Base-by-base conservation (phyloP, 2,113 vertebrate species). In the Bothrops jararaca region DNA sequence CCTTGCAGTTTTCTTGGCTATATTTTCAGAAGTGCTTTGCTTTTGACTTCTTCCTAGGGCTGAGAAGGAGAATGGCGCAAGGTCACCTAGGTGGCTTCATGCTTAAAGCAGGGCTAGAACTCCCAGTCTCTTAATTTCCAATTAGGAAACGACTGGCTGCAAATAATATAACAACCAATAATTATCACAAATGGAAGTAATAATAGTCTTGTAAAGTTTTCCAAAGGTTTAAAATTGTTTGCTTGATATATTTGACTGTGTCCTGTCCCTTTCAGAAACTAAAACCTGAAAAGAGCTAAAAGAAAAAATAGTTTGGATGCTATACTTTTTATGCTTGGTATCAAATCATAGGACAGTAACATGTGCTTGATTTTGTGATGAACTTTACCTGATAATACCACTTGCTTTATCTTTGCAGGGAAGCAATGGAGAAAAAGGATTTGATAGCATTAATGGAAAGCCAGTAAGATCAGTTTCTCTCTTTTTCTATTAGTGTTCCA, bases 391-490 rank as follows among this genome's bases (percentile, higher is more conserved):
- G 29, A 23, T 88, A 24, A 93, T 88, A 54, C 23, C n/a, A 52
- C 8, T 86, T 57, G 52, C 15, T 69, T 42, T 92, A 87, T 91
- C 85, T 10, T 86, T 85, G 26, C 91, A 94, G 94, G 95, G 96
- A 90, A 85, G 91, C 52, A 86, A 86, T 20, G 95, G 95, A 18
- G 93, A 93, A 18, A 26, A 89, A 23, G 95, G 92, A 34, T 53
- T 95, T 85, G 90, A 96, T 90, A 95, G 96, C 85, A 86, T 97
- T 48, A 90, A 87, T 52, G 97, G 97, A 93, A 91, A 97, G 26
- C 88, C 97, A 95, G 97, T 98, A 96, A 91, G 56, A 86, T 57
- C 20, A 13, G 3, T 64, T 58, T 39, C 18, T 48, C 12, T 39
- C 9, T 26, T 24, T 34, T 53, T 52, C 22, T 58, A n/a, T 58